phyloP scores from a whole-genome alignment of 2,113 vertebrate genomes.

The Myocastor coypus region DNA sequence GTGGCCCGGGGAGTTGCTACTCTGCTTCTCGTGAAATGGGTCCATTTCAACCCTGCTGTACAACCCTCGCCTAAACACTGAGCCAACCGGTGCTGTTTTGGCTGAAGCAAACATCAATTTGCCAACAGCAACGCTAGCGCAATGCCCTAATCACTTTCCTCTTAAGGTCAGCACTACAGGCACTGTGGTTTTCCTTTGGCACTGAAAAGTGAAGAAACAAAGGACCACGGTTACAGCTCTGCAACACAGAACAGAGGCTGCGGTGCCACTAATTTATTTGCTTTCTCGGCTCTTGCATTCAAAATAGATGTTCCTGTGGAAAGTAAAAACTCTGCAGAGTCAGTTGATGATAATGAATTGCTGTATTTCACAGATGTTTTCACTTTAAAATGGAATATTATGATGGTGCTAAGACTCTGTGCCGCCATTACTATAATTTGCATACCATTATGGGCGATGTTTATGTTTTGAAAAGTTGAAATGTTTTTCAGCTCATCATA shows the following conservation, averaged over 20 bases:
- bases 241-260: not conserved
- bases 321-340: conserved; percentile 66
- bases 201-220: not conserved
- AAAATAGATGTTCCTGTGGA: conserved; percentile 60
- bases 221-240: not conserved
- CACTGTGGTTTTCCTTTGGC: not conserved
- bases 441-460: conserved; percentile 84
- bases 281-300: conserved; percentile 30
- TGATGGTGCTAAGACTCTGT: conserved; percentile 83
- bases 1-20: not conserved
- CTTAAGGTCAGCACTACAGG: not conserved
- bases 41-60: not conserved
- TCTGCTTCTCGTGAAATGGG: not conserved
- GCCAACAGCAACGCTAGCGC: not conserved
- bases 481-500: conserved; percentile 85
- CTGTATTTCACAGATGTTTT: conserved; percentile 85
- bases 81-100: not conserved
- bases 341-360: conserved; percentile 76
- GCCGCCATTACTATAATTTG: conserved; percentile 84
- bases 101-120: not conserved
- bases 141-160: not conserved
- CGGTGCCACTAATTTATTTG: conserved; percentile 49
- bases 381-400: conserved; percentile 84
- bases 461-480: conserved; percentile 85
- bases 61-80: not conserved